Percentiles rank a stretch among this genome's conserved stretches.
These are phyloP conservation scores for Drosophila paranaensis DNA, from an alignment of 2,888 invertebrate species.

Conservation along the genomic window DNA sequence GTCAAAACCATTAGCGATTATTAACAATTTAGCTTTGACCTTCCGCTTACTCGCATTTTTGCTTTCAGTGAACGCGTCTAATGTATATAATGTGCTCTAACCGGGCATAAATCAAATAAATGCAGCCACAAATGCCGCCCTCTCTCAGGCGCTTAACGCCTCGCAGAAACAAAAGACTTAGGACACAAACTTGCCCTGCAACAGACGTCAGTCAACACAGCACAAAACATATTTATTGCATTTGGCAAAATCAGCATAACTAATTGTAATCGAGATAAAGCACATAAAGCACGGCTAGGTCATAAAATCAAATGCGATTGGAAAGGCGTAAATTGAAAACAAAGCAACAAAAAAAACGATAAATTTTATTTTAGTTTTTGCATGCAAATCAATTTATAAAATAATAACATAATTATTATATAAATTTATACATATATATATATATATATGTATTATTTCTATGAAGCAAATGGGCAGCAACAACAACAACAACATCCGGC, in stretches of 20 bases:
- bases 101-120: constrained; percentile 52
- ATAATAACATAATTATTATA: constrained; percentile 39
- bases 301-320: constrained; percentile 49
- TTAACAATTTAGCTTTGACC: constrained; percentile 34
- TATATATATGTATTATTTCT: constrained; percentile 10
- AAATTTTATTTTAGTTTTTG: constrained; percentile 12
- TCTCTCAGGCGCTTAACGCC: constrained; percentile 20
- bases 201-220: constrained; percentile 11
- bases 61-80: constrained; percentile 29
- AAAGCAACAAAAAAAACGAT: constrained; percentile 9
- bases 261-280: constrained; percentile 68
- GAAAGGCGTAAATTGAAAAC: constrained; percentile 67
- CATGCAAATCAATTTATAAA: constrained; percentile 19
- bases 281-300: constrained; percentile 57
- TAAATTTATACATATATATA: constrained; percentile 1
- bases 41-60: constrained; percentile 34
- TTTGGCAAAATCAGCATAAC: constrained; percentile 65
- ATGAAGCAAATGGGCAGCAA: constrained; percentile 37
- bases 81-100: constrained; percentile 23
- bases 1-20: constrained; percentile 21
- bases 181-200: constrained; percentile 75
- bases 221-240: constrained; percentile 61
- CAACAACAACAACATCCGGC: constrained; percentile 68
- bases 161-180: constrained; percentile 74
- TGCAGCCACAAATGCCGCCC: constrained; percentile 42